A percentile compares a stretch with the other conserved stretches of the same genome.
Conservation (phyloP, 2,113 vertebrate genomes). For the Crotalus tigris region DNA sequence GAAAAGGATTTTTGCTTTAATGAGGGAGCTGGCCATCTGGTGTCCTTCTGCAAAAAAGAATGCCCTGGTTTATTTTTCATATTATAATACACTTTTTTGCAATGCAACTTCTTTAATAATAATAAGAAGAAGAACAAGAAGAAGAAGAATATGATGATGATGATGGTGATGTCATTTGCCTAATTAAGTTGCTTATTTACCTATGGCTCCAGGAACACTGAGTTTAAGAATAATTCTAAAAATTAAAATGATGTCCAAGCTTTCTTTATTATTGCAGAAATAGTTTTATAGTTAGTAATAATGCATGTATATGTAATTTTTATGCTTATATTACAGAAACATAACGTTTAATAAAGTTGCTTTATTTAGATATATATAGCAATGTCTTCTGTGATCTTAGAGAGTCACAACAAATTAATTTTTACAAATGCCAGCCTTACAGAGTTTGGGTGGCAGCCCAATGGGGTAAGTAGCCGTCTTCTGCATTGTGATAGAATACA, state of each 20-base stretch:
- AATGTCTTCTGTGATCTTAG: neutral
- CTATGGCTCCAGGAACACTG: neutral
- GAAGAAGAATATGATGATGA: no score
- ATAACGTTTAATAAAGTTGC: neutral
- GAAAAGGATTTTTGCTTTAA: slow-evolving; percentile 21
- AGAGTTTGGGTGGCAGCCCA: neutral
- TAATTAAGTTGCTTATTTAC: neutral
- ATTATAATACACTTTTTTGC: slow-evolving; percentile 4
- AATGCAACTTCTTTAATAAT: slow-evolving; percentile 9
- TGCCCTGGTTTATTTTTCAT: neutral
- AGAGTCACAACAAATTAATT: neutral
- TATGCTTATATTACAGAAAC: neutral
- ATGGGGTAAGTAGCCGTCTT: neutral
- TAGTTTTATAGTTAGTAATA: neutral
- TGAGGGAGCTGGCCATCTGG: slow-evolving; percentile 17
- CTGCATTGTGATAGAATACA: neutral
- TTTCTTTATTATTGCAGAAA: neutral
- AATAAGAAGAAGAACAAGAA: rapidly evolving
- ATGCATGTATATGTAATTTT: neutral
- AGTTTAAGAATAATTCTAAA: slow-evolving; percentile 7
- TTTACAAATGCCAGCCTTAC: neutral
- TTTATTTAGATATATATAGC: neutral
- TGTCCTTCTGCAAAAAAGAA: slow-evolving; percentile 19
- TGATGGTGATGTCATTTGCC: neutral
- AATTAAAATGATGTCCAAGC: neutral